phyloP scores from a whole-genome alignment of 2,888 invertebrate species.

The Poecilus cupreus region DNA sequence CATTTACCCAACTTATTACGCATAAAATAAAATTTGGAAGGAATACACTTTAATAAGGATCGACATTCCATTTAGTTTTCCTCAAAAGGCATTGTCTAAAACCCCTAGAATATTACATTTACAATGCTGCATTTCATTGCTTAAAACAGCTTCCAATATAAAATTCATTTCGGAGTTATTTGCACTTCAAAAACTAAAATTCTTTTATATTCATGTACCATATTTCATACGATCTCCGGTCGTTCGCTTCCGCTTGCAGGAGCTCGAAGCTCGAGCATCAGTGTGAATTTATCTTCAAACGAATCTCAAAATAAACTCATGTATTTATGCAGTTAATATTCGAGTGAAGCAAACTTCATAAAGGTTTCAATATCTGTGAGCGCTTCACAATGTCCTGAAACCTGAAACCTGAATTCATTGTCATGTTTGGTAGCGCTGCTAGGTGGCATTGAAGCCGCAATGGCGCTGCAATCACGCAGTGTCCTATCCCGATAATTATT shows the following conservation, averaged over 20 bases:
- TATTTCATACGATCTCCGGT: slow-evolving; percentile 29
- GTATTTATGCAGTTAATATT: slow-evolving; percentile 56
- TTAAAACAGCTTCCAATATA: not conserved
- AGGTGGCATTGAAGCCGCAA: not conserved
- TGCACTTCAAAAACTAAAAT: slow-evolving; percentile 41
- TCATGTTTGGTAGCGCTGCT: not conserved
- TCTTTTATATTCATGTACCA: slow-evolving; percentile 40
- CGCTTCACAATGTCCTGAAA: slow-evolving; percentile 4
- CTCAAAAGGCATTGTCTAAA: not conserved
- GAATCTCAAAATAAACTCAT: slow-evolving; percentile 54
- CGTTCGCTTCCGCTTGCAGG: not conserved
- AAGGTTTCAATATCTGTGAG: slow-evolving; percentile 43
- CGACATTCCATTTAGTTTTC: no score
- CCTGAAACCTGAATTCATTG: slow-evolving; percentile 54
- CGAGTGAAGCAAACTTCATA: slow-evolving; percentile 50
- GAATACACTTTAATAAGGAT: no score
- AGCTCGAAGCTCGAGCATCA: not conserved
- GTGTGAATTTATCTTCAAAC: slow-evolving; percentile 50
- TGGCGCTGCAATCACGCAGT: slow-evolving; percentile 5
- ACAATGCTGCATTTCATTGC: slow-evolving; percentile 2
- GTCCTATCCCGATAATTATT: no score
- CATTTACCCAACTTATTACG: no score
- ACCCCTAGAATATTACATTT: slow-evolving; percentile 3
- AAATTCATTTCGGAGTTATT: slow-evolving; percentile 22
- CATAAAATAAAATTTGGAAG: no score